phyloP scores from a whole-genome alignment of 1,140 invertebrate genomes.

The Archegozetes longisetosus region DNA sequence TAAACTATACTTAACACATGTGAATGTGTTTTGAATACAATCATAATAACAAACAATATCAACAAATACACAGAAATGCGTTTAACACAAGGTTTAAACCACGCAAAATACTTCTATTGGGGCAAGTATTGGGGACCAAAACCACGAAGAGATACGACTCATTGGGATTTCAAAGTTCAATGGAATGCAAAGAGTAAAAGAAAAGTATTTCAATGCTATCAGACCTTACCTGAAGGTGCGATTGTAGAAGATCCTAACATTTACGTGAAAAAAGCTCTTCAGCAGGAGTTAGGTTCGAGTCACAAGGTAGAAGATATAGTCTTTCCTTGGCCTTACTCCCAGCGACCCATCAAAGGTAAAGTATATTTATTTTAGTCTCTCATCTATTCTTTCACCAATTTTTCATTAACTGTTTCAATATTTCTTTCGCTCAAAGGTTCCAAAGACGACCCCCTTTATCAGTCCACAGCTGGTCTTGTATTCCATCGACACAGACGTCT shows the following conservation, averaged over 20 bases:
- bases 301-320: neutral
- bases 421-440: neutral
- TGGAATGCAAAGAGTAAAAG: conserved; percentile 5
- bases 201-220: neutral
- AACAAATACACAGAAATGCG: neutral
- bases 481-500: conserved; percentile 7
- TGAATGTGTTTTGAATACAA: too few species aligned
- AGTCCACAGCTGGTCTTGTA: neutral
- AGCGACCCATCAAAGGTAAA: conserved; percentile 12
- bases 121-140: conserved; percentile 11
- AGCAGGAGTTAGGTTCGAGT: neutral
- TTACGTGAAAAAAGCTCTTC: neutral
- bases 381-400: neutral
- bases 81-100: neutral
- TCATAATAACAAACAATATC: too few species aligned
- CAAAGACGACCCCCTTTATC: conserved; percentile 10
- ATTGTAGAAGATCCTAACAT: conserved; percentile 5
- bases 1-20: too few species aligned
- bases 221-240: conserved; percentile 2
- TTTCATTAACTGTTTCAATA: neutral
- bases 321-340: conserved; percentile 10
- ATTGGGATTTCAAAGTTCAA: conserved; percentile 2
- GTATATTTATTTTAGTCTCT: neutral
- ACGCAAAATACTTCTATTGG: conserved; percentile 9
- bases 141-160: conserved; percentile 1